Evolutionary conservation across 1,140 invertebrate genomes (phyloP).

Genomic region (Augochlora pura): DNA sequence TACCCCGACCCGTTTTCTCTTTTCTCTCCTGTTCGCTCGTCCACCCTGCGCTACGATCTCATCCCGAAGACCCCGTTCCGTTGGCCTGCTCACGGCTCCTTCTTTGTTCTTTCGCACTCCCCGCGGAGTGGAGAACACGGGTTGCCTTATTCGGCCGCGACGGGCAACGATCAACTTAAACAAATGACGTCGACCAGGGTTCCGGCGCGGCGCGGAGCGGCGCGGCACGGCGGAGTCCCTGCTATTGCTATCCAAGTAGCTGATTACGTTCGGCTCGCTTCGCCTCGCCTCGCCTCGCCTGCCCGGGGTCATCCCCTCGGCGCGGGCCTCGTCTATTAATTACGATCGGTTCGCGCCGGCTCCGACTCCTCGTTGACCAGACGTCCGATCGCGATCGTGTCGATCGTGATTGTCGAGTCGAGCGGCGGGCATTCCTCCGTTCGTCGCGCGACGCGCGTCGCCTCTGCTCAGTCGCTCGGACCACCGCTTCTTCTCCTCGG

Average conservation of each 20-base stretch:
- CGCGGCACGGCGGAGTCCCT: slow-evolving; percentile 20
- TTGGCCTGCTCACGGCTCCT: slow-evolving; percentile 43
- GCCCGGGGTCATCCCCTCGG: slow-evolving; percentile 41
- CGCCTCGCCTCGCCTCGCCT: slow-evolving; percentile 26
- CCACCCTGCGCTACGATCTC: slow-evolving; percentile 43
- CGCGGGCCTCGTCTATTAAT: slow-evolving; percentile 38
- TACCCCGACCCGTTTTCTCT: slow-evolving; percentile 44
- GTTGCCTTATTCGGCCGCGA: slow-evolving; percentile 67
- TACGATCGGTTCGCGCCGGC: slow-evolving; percentile 23
- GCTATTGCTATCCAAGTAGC: slow-evolving; percentile 1
- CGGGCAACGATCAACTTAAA: slow-evolving; percentile 62
- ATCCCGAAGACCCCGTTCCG: slow-evolving; percentile 40
- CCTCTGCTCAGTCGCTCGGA: not conserved
- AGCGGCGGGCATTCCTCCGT: no score
- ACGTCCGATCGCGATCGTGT: slow-evolving; percentile 38
- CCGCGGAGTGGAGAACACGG: slow-evolving; percentile 59
- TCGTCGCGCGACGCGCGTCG: not conserved
- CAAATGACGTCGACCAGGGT: slow-evolving; percentile 64
- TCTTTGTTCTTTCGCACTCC: slow-evolving; percentile 73
- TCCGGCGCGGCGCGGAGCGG: slow-evolving; percentile 5
- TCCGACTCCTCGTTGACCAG: not conserved
- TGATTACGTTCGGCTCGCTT: slow-evolving; percentile 43
- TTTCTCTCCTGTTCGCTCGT: slow-evolving; percentile 43
- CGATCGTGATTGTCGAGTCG: slow-evolving; percentile 46
- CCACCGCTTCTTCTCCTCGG: not conserved